Evolutionary conservation across 53 echinoderm and acorn worm genomes (phyloP).

Genomic region (Antedon mediterranea): DNA sequence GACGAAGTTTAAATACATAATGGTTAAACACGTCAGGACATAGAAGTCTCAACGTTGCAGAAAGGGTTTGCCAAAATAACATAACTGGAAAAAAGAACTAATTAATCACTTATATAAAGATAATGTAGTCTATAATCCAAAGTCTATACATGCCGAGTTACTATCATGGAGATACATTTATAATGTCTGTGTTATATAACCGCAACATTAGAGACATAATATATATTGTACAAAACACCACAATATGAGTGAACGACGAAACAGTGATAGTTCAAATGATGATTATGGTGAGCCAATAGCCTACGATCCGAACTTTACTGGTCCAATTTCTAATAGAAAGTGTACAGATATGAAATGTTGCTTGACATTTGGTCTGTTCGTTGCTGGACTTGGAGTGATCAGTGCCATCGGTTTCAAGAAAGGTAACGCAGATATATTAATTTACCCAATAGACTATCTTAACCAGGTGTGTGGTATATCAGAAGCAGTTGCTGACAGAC

Average conservation of each 20-base stretch:
- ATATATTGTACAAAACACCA: no score
- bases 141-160: no score
- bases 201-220: no score
- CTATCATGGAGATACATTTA: no score
- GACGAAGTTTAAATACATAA: no score
- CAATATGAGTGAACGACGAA: neutral
- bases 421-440: conserved; percentile 58
- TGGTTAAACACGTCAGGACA: no score
- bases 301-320: conserved; percentile 60
- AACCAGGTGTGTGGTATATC: conserved; percentile 53
- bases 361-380: conserved; percentile 47
- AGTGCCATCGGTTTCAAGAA: conserved; percentile 42
- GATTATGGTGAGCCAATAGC: conserved; percentile 61
- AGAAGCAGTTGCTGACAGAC: conserved; percentile 31
- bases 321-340: conserved; percentile 70
- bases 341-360: conserved; percentile 90
- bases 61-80: no score
- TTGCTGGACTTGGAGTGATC: conserved; percentile 44
- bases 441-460: conserved; percentile 64
- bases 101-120: no score
- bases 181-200: no score
- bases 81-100: no score
- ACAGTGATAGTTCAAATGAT: conserved; percentile 1
- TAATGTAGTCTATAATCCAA: no score
- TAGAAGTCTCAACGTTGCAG: no score